Conservation (phyloP, 37 sponge, comb jelly and placozoan species). For the Spongilla lacustris region DNA sequence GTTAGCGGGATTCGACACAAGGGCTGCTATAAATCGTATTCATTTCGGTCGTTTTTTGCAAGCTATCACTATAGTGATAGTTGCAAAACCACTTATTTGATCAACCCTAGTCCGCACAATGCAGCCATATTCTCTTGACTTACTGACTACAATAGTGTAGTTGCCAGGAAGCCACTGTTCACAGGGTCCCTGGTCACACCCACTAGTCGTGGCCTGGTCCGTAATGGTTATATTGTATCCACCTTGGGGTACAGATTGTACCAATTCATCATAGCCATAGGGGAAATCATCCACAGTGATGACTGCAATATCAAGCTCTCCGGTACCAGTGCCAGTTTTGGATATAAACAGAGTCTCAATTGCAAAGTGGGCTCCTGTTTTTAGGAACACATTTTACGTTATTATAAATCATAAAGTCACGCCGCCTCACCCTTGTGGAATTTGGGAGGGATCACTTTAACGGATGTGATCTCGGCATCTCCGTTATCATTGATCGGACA, state of each 20-base stretch:
- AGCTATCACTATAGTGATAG: no score
- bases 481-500: conserved; percentile 82
- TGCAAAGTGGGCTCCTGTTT: conserved; percentile 46
- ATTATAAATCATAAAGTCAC: not conserved
- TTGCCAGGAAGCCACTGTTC: conserved; percentile 72
- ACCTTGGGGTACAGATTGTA: conserved; percentile 45
- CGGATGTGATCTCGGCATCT: conserved; percentile 70
- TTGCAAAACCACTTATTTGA: no score
- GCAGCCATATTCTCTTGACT: conserved; percentile 12
- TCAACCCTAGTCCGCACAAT: no score
- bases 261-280: conserved; percentile 48
- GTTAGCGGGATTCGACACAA: no score
- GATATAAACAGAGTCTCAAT: conserved; percentile 56
- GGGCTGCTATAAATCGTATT: no score
- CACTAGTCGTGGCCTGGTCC: conserved; percentile 67
- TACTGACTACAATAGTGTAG: conserved; percentile 71
- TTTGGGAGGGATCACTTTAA: conserved; percentile 52
- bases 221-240: conserved; percentile 28
- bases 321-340: conserved; percentile 85
- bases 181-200: no score
- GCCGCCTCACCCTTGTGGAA: conserved; percentile 65
- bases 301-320: conserved; percentile 68
- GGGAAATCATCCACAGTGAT: conserved; percentile 84
- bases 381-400: not conserved
- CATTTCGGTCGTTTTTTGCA: no score